Evolutionary conservation across 2,113 vertebrate genomes (phyloP), one percentile per base, ranked within the genome.

Genomic region (Plestiodon gilberti): DNA sequence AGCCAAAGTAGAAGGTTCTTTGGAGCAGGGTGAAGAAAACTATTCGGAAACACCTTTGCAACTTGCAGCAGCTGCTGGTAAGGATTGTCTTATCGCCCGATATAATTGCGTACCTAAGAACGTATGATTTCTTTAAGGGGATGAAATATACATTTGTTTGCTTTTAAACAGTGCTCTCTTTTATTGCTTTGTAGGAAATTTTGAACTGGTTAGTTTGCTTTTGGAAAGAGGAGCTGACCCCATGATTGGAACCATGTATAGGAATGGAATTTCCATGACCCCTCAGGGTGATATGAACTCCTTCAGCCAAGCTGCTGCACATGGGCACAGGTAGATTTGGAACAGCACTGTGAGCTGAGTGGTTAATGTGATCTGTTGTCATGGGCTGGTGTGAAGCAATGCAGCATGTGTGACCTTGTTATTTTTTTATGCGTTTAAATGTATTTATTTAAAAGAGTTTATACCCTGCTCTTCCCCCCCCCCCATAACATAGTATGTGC

Each of bases 201-300:
- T 99, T 97, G 99, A 99, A 94, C 95, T 99, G 89, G 98, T 99
- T 95, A 98, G 96, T 96, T 97, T 99, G 96, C 97, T 99, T 96
- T 93, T 99, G 97, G 98, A 99, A 91, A 95, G 98, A 83, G 98
- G 98, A 43, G 98, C 97, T 7, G 98, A 99, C 91, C 98, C 99
- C 93, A 97, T 99, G 97, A 97, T 99, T 96, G 98, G 99, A 91
- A 99, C 98, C 87, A 97, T 98, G 97, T 98, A 98, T 95, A 98
- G 98, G 85, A 99, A 99, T 6, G 98, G 99, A 89, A 99, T 99
- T 96, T 99, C 98, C 91, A 97, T 98, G 1, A 97, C 98, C 59
- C 97, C 98, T 22, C 98, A 99, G 95, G 98, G 98, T 78, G 98
- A 99, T 95, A 99, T 99, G 99, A 99, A 99, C 95, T 98, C 99